Percentiles rank a stretch among this genome's conserved stretches.
Conservation (phyloP, 2,888 invertebrate species). For the Ochropleura plecta region DNA sequence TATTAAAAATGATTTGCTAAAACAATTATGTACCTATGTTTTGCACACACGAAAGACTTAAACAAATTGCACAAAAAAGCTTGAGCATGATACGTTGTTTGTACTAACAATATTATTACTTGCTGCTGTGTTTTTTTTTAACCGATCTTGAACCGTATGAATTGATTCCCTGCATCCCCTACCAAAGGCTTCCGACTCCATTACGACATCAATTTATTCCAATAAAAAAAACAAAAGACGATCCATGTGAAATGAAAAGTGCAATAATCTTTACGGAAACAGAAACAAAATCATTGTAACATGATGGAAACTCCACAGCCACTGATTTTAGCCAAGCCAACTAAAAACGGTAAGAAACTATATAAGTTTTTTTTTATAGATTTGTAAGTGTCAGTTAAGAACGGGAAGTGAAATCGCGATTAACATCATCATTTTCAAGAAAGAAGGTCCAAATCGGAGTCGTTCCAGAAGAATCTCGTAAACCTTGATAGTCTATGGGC, state of each 20-base stretch:
- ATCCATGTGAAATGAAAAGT: slow-evolving; percentile 28
- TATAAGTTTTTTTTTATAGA: not conserved
- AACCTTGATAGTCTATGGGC: not conserved
- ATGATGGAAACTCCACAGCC: slow-evolving; percentile 49
- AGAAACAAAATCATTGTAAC: slow-evolving; percentile 14
- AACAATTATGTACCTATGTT: not conserved
- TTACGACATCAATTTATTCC: not conserved
- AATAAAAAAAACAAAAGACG: slow-evolving; percentile 1
- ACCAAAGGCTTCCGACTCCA: slow-evolving; percentile 24
- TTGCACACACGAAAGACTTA: not conserved
- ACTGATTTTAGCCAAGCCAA: slow-evolving; percentile 41
- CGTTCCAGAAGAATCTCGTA: not conserved
- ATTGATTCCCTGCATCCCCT: slow-evolving; percentile 12
- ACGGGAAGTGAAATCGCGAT: not conserved
- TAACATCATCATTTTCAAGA: not conserved
- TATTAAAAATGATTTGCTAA: not conserved
- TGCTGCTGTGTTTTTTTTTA: slow-evolving; percentile 3
- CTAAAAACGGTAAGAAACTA: slow-evolving; percentile 50
- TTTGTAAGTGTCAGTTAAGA: not conserved
- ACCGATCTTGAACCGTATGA: slow-evolving; percentile 12
- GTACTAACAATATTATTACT: slow-evolving; percentile 35
- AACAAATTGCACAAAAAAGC: slow-evolving; percentile 32
- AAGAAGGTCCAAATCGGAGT: too few species aligned
- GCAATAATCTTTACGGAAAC: slow-evolving; percentile 2
- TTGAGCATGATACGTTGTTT: slow-evolving; percentile 49